Base-by-base conservation (phyloP, 2,113 vertebrate species). In the Hippocampus comes region DNA sequence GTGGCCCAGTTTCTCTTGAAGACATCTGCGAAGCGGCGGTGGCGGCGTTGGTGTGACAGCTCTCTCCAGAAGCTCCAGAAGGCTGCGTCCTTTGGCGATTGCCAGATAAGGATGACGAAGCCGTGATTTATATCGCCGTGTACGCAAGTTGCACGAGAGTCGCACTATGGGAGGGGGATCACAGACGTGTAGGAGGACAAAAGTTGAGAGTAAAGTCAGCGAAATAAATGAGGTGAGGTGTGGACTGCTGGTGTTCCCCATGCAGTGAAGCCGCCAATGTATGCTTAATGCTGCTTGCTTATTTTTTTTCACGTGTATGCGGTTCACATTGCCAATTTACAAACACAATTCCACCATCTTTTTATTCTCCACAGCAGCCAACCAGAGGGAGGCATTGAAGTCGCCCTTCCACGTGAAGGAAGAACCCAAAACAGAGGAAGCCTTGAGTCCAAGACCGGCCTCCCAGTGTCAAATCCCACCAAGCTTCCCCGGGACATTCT, bases 301-400 rank as follows among this genome's bases (percentile, higher is more conserved):
- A 12, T 46, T 3, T 14, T 14, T 46, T 46, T 46, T 49, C 5
- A 49, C 14, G 15, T 17, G 18, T 53, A 21, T 5, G 2, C n/a
- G 11, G 10, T 57, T 60, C 25, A 15, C 5, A 15, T 60, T 60
- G 57, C 25, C 6, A 14, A 11, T 30, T 17, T 30, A 27, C 57
- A 60, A 30, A 25, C 6, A 3, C n/a, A 12, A 64, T 34, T 34
- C 18, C 18, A 9, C 20, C 18, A 27, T 80, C 55, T 74, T 71
- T 14, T n/a, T 71, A 20, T 48, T 68, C 59, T 71, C 42, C 21
- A 82, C 88, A 99, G 97, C 97, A 84, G 97, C 97, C 87, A 98
- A 97, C 93, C 97, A 99, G 90, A 98, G 96, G 90, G 97, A 98
- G 75, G 92, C 93, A 41, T 91, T 96, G 84, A 97, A 96, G 91